These are phyloP conservation scores for Contarinia nasturtii DNA, from an alignment of 1,140 invertebrate species.

Conservation along the genomic window DNA sequence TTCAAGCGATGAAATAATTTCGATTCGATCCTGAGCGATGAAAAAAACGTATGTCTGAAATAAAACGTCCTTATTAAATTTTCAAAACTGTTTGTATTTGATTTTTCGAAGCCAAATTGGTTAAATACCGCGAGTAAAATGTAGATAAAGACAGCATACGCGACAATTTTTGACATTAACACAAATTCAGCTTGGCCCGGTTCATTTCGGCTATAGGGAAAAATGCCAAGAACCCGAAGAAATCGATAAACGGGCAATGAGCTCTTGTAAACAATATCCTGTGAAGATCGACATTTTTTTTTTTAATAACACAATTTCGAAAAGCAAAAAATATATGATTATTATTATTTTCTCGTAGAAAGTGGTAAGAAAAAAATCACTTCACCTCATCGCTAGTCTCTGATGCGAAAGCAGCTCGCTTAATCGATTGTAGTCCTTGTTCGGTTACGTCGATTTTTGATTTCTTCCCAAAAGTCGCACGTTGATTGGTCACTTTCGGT, in stretches of 20 bases:
- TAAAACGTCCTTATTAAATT: background rate
- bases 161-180: constrained; percentile 27
- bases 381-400: background rate
- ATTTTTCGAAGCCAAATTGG: too few relatives aligned
- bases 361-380: too few relatives aligned
- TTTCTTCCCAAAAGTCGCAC: background rate
- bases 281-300: too few relatives aligned
- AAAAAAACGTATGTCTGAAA: constrained; percentile 30
- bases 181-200: constrained; percentile 26
- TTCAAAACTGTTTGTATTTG: background rate
- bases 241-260: constrained; percentile 35
- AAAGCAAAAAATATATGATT: too few relatives aligned
- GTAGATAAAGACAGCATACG: constrained; percentile 33
- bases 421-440: background rate
- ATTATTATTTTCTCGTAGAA: too few relatives aligned
- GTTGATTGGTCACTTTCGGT: background rate
- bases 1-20: constrained; percentile 33
- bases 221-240: constrained; percentile 32
- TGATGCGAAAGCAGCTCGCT: background rate
- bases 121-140: constrained; percentile 22
- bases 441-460: background rate
- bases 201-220: constrained; percentile 30
- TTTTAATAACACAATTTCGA: too few relatives aligned
- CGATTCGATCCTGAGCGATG: constrained; percentile 34
- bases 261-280: constrained; percentile 34